Evolutionary conservation across 2,888 invertebrate genomes (phyloP).

Genomic region (Zele albiditarsus): DNA sequence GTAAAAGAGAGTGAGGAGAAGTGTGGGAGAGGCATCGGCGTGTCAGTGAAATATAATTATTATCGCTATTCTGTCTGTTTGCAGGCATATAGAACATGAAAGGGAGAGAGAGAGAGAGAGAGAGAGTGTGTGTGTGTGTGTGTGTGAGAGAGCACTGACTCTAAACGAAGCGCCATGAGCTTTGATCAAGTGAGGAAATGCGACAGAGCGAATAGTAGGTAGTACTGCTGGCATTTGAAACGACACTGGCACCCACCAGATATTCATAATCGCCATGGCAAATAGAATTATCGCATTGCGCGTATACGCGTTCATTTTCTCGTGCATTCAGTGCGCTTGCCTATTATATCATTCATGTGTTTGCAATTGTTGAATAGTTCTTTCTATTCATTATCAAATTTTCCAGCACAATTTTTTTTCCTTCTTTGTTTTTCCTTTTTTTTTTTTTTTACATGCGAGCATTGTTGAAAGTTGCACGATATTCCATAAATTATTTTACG

Average conservation of each 20-base stretch:
- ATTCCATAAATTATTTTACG: background rate
- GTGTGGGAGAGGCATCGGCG: conserved; percentile 49
- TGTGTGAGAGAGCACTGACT: background rate
- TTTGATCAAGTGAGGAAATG: conserved; percentile 39
- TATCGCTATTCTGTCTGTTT: conserved; percentile 63
- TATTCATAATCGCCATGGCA: conserved; percentile 71
- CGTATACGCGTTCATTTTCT: conserved; percentile 53
- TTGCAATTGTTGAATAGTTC: background rate
- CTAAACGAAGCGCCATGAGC: conserved; percentile 53
- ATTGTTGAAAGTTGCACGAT: background rate
- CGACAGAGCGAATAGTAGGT: conserved; percentile 47
- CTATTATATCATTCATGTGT: conserved; percentile 44
- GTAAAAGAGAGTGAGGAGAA: conserved; percentile 31
- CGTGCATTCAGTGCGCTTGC: conserved; percentile 25
- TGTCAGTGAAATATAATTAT: conserved; percentile 66
- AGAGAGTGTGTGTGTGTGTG: too few species aligned
- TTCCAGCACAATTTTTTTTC: background rate
- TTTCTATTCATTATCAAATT: background rate
- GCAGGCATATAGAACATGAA: conserved; percentile 49
- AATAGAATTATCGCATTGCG: conserved; percentile 71
- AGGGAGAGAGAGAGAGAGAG: too few species aligned
- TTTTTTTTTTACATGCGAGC: background rate
- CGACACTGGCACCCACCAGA: conserved; percentile 65
- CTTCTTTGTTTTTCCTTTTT: background rate
- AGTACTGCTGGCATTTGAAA: background rate